These are phyloP conservation scores for Prionailurus bengalensis DNA, from an alignment of 2,113 vertebrate species.

Conservation along the genomic window DNA sequence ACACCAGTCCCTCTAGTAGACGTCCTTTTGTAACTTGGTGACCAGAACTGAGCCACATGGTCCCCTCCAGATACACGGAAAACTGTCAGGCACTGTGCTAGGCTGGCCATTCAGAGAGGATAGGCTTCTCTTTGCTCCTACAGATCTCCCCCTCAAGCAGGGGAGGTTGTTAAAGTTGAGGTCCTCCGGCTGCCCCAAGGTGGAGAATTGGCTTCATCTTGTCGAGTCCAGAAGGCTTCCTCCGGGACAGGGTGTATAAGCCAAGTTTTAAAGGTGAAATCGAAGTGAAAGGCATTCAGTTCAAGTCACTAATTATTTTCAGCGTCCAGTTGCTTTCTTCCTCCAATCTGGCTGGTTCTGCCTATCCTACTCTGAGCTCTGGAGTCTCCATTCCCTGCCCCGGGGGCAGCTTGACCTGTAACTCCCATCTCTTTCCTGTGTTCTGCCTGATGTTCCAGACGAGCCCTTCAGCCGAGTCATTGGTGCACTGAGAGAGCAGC, in stretches of 20 bases:
- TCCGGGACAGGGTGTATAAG: neutral
- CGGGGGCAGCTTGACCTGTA: neutral
- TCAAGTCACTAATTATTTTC: no score
- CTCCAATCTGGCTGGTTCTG: neutral
- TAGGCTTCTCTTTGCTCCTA: neutral
- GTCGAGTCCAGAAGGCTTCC: neutral
- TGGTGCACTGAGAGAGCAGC: rapidly evolving
- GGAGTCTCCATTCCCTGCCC: no score
- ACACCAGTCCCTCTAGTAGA: rapidly evolving
- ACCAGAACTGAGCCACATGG: neutral
- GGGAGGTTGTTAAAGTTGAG: neutral
- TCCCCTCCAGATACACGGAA: neutral
- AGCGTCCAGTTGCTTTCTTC: neutral
- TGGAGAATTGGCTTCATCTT: neutral
- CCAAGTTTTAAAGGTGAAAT: neutral
- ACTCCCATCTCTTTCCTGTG: neutral
- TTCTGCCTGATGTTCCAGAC: no score
- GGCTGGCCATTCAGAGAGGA: neutral
- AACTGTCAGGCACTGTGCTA: neutral
- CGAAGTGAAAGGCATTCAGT: neutral
- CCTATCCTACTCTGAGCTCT: neutral
- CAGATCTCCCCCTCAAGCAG: rapidly evolving
- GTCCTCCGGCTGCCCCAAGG: no score
- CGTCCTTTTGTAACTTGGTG: neutral
- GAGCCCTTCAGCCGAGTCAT: neutral